Evolutionary conservation across 2,797 vertebrate species (phyloP), one percentile per base, ranked within the genome.

Genomic region (Euthynnus affinis): DNA sequence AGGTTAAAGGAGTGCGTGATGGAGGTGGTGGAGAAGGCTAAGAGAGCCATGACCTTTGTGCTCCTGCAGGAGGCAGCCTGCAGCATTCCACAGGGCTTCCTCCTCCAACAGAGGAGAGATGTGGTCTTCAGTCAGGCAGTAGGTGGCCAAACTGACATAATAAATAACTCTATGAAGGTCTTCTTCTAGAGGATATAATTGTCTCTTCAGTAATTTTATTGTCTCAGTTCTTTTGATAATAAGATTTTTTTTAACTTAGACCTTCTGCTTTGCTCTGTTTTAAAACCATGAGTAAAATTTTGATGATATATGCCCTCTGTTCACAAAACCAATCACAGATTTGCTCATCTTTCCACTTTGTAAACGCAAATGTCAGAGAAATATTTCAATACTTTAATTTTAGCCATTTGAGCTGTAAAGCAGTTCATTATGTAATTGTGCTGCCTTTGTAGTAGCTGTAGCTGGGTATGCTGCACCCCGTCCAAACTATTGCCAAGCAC

Each of bases 111-210:
- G 65, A 96, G 98, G 80, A 95, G 98, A 87, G 98, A 99, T 23
- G 87, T 98, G 2, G 97, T 99, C 92, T 99, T 99, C 90, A 99
- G 98, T 90, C 98, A 99, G 95, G 98, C 98, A 78, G 98, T 99
- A 96, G 85, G 97, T 95, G 71, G 74, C 64, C 53, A 63, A 69
- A 62, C 64, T 64, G n/a, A n/a, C 29, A 48, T 3, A 37, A 68
- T 52, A 25, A 67, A 60, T 14, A 55, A 25, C 14, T 57, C n/a
- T 25, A 56, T 32, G 23, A 0, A 59, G 51, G 3, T 68, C 42
- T 20, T 68, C 42, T 20, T 66, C 22, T 34, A 55, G 12, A 37
- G 25, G 27, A 57, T 60, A 10, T 52, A 6, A n/a, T 6, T 23
- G 25, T n/a, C 3, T 67, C 0, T 32, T 49, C 10, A 56, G 15